Conservation (phyloP, 2,888 invertebrate genomes). For the Neoaliturus tenellus region DNA sequence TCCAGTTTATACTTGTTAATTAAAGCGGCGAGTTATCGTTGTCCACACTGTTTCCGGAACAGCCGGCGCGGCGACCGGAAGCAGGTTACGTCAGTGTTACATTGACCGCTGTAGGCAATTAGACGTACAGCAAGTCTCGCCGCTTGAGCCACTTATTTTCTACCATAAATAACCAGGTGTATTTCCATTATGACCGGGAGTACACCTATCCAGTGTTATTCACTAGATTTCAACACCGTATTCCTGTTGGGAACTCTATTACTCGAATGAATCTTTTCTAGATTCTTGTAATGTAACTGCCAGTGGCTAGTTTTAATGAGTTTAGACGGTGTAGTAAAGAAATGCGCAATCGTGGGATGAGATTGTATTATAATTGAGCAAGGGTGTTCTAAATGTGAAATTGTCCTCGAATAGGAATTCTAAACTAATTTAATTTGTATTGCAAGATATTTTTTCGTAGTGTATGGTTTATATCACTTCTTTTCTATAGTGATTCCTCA, state of each 20-base stretch:
- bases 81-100: background rate
- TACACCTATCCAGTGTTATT: background rate
- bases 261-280: background rate
- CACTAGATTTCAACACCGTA: background rate
- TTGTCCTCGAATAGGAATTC: too few relatives aligned
- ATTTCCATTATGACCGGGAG: slow-evolving; percentile 9
- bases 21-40: background rate
- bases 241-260: background rate
- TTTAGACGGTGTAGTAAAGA: background rate
- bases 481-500: too few relatives aligned
- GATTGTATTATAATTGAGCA: background rate
- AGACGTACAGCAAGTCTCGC: background rate
- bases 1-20: background rate
- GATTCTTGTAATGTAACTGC: background rate
- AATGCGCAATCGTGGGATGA: background rate
- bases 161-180: background rate
- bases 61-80: background rate
- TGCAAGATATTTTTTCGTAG: too few relatives aligned
- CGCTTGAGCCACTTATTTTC: background rate
- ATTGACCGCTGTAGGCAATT: background rate
- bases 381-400: too few relatives aligned
- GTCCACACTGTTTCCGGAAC: background rate
- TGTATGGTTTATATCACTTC: too few relatives aligned
- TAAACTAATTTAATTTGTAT: too few relatives aligned
- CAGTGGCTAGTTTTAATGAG: background rate